Evolutionary conservation across 1,140 invertebrate species (phyloP).

Genomic region (Triops longicaudatus): DNA sequence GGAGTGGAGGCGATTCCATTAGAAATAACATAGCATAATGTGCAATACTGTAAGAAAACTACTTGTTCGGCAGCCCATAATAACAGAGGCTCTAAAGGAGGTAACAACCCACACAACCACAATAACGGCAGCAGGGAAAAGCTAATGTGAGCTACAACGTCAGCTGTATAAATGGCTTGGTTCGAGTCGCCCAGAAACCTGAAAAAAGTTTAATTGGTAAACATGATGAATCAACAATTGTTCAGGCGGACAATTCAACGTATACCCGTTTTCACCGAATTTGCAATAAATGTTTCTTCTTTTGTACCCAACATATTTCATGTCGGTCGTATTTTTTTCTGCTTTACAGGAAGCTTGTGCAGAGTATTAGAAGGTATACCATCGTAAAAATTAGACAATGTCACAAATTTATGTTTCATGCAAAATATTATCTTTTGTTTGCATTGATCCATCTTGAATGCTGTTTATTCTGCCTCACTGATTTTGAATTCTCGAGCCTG

Average conservation of each 20-base stretch:
- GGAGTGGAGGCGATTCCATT: background rate
- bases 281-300: too few relatives aligned
- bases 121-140: background rate
- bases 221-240: background rate
- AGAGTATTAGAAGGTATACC: too few relatives aligned
- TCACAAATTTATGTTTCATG: too few relatives aligned
- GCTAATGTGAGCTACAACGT: background rate
- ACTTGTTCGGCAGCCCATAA: background rate
- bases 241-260: background rate
- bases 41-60: background rate
- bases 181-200: slow-evolving; percentile 10
- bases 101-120: background rate
- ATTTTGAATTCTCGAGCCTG: too few relatives aligned
- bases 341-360: too few relatives aligned
- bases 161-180: background rate
- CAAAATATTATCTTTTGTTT: too few relatives aligned
- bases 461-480: too few relatives aligned
- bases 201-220: background rate
- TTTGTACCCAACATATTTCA: too few relatives aligned
- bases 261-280: background rate
- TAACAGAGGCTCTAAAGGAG: background rate
- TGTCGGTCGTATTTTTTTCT: too few relatives aligned
- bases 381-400: too few relatives aligned
- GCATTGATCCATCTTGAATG: too few relatives aligned
- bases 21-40: background rate